Evolutionary conservation across 2,888 invertebrate species (phyloP).

Genomic region (Monochamus alternatus): DNA sequence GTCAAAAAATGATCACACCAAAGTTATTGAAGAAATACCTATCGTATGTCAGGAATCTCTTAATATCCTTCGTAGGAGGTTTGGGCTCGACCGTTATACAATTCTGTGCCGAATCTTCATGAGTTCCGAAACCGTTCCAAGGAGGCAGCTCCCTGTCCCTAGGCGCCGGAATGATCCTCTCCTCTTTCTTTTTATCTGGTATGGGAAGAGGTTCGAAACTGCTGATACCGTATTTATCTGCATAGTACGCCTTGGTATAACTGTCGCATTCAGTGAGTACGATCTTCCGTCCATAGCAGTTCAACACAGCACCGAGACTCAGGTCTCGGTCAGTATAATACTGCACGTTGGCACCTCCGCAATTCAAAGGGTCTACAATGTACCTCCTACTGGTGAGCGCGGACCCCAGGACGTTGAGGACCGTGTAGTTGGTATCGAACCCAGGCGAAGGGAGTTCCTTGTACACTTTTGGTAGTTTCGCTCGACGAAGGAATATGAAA

Average conservation of each 20-base stretch:
- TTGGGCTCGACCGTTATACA: constrained; percentile 87
- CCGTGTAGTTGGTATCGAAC: constrained; percentile 71
- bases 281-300: constrained; percentile 87
- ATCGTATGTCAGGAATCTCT: constrained; percentile 87
- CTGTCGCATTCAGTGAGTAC: constrained; percentile 88
- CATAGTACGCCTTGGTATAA: constrained; percentile 90
- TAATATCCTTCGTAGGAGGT: constrained; percentile 83
- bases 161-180: constrained; percentile 60
- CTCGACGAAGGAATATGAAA: constrained; percentile 82
- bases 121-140: constrained; percentile 92
- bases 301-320: constrained; percentile 83
- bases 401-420: constrained; percentile 78
- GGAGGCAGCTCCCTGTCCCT: constrained; percentile 80
- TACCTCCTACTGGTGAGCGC: constrained; percentile 73
- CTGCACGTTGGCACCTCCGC: constrained; percentile 71
- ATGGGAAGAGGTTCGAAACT: constrained; percentile 77
- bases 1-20: constrained; percentile 33
- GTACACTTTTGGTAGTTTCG: constrained; percentile 83
- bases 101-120: constrained; percentile 92
- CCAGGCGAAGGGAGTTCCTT: constrained; percentile 71
- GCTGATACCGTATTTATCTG: constrained; percentile 72
- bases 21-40: constrained; percentile 70
- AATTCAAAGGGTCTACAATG: constrained; percentile 75
- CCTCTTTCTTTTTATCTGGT: constrained; percentile 68
- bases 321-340: constrained; percentile 83